Base-by-base conservation (phyloP, 2,888 invertebrate species). In the Sarcophaga caerulescens region DNA sequence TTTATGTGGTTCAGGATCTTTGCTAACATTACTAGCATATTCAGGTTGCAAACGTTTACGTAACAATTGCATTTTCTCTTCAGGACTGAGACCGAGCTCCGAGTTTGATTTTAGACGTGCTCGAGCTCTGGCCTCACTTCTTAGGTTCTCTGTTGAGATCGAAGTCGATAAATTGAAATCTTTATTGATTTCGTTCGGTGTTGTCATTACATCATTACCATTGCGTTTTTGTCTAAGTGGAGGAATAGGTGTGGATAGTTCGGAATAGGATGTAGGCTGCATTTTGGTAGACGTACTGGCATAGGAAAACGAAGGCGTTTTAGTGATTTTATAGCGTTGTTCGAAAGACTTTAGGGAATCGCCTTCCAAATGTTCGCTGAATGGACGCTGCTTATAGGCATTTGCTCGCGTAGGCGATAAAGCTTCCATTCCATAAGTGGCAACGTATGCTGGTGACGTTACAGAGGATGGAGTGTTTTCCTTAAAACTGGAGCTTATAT, bases 21-120 rank as follows among this genome's bases (percentile, higher is more conserved):
- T 77, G 12, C 73, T 68, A 6, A 35, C 14, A 52, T 76, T 78
- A 63, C 80, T 88, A 63, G 73, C 71, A 57, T 90, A 88, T 23
- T 92, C 90, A 19, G 90, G 88, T 25, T 93, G 92, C 5, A 93
- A 86, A 12, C 93, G 92, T 82, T 93, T 93, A 14, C 94, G 93
- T 21, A 95, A 89, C 78, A 94, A 92, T 85, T 93, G 93, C 81
- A 95, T 93, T 89, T 95, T 95, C 85, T 96, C 95, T 90, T 96
- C 96, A 0, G 95, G 95, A 91, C 95, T 96, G n/a, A 95, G 93
- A 2, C 96, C 96, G 35, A 96, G 92, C 90, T 97, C 96, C 87
- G 96, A 95, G 90, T 97, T 96, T 81, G 96, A 96, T 92, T 95
- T 95, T 35, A 96, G 92, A 69, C 95, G 94, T 11, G 96, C 95